phyloP scores from a whole-genome alignment of 2,113 vertebrate species.

The Clupea harengus region DNA sequence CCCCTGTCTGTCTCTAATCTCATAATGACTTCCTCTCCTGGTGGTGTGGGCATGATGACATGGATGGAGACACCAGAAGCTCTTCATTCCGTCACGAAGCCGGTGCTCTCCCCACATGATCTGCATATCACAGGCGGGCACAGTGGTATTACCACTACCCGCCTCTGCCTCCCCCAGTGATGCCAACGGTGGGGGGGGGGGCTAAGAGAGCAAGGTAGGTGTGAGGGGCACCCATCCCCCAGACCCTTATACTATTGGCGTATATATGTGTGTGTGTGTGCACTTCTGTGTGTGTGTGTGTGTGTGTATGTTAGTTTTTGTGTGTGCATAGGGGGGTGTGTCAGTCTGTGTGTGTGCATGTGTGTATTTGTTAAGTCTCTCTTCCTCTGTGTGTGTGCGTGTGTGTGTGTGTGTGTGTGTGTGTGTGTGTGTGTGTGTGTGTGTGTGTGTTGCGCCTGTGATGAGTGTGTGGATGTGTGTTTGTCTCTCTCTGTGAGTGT shows the following conservation, averaged over 20 bases:
- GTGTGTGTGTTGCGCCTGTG: constrained; percentile 11
- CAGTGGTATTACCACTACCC: too few species aligned
- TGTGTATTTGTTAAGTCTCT: background rate
- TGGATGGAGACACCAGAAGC: background rate
- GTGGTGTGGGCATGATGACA: too few species aligned
- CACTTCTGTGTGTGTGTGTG: background rate
- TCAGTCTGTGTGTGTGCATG: background rate
- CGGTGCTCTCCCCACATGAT: too few species aligned
- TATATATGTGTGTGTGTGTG: background rate
- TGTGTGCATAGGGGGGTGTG: background rate
- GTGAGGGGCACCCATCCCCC: too few species aligned
- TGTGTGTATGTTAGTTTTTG: background rate
- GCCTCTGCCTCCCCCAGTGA: too few species aligned
- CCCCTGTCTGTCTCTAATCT: too few species aligned
- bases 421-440: background rate
- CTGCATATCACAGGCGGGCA: too few species aligned
- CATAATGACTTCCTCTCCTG: too few species aligned
- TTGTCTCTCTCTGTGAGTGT: background rate
- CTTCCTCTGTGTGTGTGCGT: constrained; percentile 17
- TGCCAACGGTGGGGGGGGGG: too few species aligned
- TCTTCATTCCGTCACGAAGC: too few species aligned
- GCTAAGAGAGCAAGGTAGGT: too few species aligned
- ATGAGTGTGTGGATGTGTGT: background rate
- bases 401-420: constrained; percentile 3
- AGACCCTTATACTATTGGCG: background rate